Conservation (phyloP, 2,113 vertebrate genomes). For the Lipophrys pholis region DNA sequence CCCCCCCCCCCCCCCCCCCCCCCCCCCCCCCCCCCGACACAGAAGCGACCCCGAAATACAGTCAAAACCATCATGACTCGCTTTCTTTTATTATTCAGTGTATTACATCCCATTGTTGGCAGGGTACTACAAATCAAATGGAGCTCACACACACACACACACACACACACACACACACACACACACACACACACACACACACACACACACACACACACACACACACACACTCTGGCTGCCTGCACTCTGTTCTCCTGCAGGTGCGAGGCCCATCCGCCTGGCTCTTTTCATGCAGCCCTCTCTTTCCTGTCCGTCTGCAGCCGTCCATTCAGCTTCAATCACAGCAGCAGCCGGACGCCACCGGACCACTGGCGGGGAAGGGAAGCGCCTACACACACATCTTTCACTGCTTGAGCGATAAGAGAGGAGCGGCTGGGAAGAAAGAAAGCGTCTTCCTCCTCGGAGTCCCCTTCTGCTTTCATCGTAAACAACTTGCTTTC, state of each 20-base stretch:
- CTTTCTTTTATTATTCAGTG: slow-evolving; percentile 80
- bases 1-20: slow-evolving; percentile 33
- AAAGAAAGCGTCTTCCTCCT: slow-evolving; percentile 77
- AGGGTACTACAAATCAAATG: slow-evolving; percentile 66
- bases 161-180: slow-evolving; percentile 61
- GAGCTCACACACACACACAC: slow-evolving; percentile 44
- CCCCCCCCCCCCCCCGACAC: slow-evolving; percentile 52
- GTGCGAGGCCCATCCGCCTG: slow-evolving; percentile 87
- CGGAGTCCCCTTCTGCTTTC: slow-evolving; percentile 82
- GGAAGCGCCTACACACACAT: slow-evolving; percentile 87
- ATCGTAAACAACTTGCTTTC: slow-evolving; percentile 87
- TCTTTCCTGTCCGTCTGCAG: slow-evolving; percentile 91
- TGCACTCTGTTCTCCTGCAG: slow-evolving; percentile 83
- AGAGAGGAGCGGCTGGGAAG: slow-evolving; percentile 56
- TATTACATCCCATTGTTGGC: slow-evolving; percentile 66
- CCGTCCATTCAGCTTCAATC: slow-evolving; percentile 90
- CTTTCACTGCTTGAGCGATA: slow-evolving; percentile 73
- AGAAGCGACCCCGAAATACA: slow-evolving; percentile 57
- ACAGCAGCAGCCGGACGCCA: slow-evolving; percentile 88
- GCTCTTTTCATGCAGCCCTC: slow-evolving; percentile 86
- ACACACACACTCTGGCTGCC: slow-evolving; percentile 70
- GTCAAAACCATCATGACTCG: slow-evolving; percentile 39
- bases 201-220: slow-evolving; percentile 32
- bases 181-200: too few relatives aligned
- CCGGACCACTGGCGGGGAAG: slow-evolving; percentile 87